phyloP scores from a whole-genome alignment of 2,888 invertebrate species.

The Elmis aenea region DNA sequence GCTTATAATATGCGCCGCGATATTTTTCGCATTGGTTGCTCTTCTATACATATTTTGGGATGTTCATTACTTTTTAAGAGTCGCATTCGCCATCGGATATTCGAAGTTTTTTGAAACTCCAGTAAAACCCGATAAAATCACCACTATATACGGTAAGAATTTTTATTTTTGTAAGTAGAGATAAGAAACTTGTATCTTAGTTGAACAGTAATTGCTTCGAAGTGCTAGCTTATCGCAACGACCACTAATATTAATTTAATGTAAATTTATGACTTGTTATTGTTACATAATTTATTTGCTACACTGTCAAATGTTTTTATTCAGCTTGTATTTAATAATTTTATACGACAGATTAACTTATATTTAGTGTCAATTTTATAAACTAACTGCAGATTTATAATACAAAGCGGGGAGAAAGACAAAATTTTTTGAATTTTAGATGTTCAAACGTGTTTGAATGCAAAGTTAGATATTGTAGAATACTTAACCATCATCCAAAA shows the following conservation, averaged over 20 bases:
- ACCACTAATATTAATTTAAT: no score
- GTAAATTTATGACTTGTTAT: constrained; percentile 16
- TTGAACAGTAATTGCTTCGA: no score
- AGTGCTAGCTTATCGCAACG: no score
- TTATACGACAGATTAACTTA: no score
- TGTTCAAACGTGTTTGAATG: no score
- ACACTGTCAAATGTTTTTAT: neutral
- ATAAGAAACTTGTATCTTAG: no score
- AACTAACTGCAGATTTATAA: no score
- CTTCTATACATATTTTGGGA: constrained; percentile 69
- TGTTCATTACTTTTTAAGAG: constrained; percentile 73
- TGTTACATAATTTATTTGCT: constrained; percentile 2
- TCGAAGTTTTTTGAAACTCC: constrained; percentile 67
- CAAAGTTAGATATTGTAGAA: no score
- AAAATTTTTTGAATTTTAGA: no score
- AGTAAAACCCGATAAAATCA: constrained; percentile 63
- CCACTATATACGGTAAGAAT: constrained; percentile 68
- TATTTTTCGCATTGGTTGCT: constrained; percentile 7
- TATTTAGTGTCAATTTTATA: no score
- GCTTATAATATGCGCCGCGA: constrained; percentile 17
- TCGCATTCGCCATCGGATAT: constrained; percentile 63
- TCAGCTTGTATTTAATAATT: neutral
- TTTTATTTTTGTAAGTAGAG: constrained; percentile 9
- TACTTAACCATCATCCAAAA: no score
- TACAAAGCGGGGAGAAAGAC: no score